Conservation (phyloP, 2,113 vertebrate genomes). For the Scolopax mira region DNA sequence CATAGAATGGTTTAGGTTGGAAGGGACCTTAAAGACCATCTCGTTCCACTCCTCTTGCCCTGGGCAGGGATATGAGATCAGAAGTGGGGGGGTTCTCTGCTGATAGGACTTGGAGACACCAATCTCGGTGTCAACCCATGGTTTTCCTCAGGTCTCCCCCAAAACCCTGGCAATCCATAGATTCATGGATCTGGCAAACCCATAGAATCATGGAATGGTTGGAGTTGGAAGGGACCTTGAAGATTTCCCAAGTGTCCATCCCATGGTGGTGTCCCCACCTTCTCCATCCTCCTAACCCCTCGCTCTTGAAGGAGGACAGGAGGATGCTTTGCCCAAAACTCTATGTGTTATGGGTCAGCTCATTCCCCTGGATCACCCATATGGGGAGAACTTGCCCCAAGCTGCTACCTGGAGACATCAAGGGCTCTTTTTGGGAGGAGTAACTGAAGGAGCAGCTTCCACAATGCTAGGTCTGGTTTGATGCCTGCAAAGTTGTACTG, state of each 20-base stretch:
- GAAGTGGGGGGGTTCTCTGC: not conserved
- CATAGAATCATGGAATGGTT: not conserved
- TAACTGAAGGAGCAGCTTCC: not conserved
- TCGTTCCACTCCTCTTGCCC: not conserved
- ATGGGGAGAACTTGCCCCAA: not conserved
- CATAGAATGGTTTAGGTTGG: not conserved
- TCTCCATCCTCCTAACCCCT: not conserved
- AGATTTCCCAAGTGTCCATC: not conserved
- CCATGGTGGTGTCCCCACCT: not conserved
- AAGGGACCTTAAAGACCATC: not conserved
- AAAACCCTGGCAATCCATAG: not conserved
- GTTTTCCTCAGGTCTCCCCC: not conserved
- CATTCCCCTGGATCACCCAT: not conserved
- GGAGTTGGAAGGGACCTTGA: not conserved
- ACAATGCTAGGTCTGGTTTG: not conserved
- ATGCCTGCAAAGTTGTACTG: too few species aligned
- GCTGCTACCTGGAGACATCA: not conserved
- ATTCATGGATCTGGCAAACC: too few species aligned
- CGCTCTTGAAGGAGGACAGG: not conserved
- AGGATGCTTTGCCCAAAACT: not conserved
- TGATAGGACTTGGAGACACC: not conserved
- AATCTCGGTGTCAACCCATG: not conserved
- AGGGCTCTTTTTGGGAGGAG: too few species aligned
- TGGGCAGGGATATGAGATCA: not conserved
- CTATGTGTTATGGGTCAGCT: rapidly evolving